Percentiles rank a stretch among this genome's conserved stretches.
These are phyloP conservation scores for Helarctos malayanus DNA, from an alignment of 2,797 vertebrate species.

Conservation along the genomic window DNA sequence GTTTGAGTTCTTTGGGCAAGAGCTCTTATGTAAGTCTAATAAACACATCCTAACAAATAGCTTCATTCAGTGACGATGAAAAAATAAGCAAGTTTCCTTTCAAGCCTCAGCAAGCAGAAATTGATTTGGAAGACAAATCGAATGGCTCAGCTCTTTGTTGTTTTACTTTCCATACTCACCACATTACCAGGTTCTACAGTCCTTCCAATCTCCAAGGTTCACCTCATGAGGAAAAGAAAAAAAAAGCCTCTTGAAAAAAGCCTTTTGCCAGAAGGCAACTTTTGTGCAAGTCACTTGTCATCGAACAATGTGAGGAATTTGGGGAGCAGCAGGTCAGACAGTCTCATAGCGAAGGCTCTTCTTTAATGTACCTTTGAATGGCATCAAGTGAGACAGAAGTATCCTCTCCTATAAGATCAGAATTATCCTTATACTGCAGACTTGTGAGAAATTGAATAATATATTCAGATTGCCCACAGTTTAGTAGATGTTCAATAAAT, in stretches of 20 bases:
- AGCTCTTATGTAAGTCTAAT: slow-evolving; percentile 75
- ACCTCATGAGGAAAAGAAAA: neutral
- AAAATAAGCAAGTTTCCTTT: slow-evolving; percentile 71
- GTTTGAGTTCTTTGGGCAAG: slow-evolving; percentile 53
- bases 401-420: neutral
- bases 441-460: neutral
- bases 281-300: neutral
- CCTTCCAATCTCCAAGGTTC: slow-evolving; percentile 4
- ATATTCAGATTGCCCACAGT: neutral
- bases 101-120: slow-evolving; percentile 79
- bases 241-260: neutral
- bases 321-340: neutral
- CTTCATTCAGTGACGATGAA: slow-evolving; percentile 61
- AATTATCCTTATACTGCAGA: neutral
- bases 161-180: slow-evolving; percentile 65
- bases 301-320: neutral
- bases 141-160: slow-evolving; percentile 65
- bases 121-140: slow-evolving; percentile 70
- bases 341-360: neutral
- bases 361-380: neutral
- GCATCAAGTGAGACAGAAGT: neutral
- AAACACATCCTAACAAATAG: slow-evolving; percentile 77
- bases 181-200: slow-evolving; percentile 31
- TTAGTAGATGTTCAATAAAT: neutral
- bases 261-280: neutral